Percentiles rank a stretch among this genome's conserved stretches.
Evolutionary conservation across 2,888 invertebrate species (phyloP).

Genomic region (Drosophila affinis): DNA sequence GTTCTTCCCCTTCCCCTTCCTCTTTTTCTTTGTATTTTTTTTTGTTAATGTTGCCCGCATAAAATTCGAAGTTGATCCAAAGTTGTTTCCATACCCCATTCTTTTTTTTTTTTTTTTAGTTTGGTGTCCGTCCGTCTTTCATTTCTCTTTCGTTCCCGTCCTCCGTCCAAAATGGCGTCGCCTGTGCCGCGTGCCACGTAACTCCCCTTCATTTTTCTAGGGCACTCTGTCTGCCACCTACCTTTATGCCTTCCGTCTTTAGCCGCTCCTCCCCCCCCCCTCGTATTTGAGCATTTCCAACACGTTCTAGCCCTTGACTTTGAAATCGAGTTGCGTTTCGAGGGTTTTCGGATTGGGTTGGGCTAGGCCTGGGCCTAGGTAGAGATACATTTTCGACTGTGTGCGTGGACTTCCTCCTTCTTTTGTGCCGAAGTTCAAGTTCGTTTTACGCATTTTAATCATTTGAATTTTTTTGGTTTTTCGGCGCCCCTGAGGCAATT

Average conservation of each 20-base stretch:
- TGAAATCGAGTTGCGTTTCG: conserved; percentile 41
- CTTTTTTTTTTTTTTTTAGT: neutral
- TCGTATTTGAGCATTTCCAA: conserved; percentile 47
- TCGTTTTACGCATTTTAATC: conserved; percentile 70
- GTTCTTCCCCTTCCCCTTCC: conserved; percentile 5
- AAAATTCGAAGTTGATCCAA: conserved; percentile 68
- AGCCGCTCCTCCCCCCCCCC: neutral
- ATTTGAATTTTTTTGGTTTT: conserved; percentile 36
- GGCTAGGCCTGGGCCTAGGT: conserved; percentile 11
- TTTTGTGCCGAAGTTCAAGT: conserved; percentile 74
- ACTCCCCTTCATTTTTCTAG: conserved; percentile 36
- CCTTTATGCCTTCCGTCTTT: conserved; percentile 1
- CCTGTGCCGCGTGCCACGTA: conserved; percentile 64
- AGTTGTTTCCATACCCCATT: conserved; percentile 45
- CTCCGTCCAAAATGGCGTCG: conserved; percentile 54
- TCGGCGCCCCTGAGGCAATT: conserved; percentile 53
- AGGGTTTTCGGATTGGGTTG: conserved; percentile 1
- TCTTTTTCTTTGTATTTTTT: conserved; percentile 20
- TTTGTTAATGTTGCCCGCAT: conserved; percentile 67
- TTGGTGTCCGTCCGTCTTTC: conserved; percentile 33
- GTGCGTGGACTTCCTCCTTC: conserved; percentile 34
- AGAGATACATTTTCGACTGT: conserved; percentile 10
- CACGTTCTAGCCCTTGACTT: conserved; percentile 72
- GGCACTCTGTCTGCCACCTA: conserved; percentile 11
- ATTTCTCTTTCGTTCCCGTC: conserved; percentile 66